Conservation (phyloP, 1,140 invertebrate species). For the Physella acuta region DNA sequence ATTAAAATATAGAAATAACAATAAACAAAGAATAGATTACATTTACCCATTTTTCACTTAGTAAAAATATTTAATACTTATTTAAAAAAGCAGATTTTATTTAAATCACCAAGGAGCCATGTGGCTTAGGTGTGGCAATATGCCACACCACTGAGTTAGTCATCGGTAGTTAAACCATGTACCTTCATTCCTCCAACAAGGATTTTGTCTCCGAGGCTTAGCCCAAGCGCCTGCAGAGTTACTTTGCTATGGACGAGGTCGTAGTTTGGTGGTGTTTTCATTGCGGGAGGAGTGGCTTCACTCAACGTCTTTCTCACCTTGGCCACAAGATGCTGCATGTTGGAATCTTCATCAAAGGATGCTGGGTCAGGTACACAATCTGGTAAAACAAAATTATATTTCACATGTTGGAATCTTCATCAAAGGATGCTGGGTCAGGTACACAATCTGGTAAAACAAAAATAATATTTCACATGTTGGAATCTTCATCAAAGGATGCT, state of each 20-base stretch:
- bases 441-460: too few species aligned
- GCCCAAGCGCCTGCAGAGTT: constrained; percentile 62
- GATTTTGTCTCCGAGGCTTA: constrained; percentile 62
- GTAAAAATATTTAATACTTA: too few species aligned
- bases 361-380: constrained; percentile 63
- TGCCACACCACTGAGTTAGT: too few species aligned
- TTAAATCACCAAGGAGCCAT: too few species aligned
- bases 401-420: constrained; percentile 60
- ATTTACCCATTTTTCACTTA: too few species aligned
- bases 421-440: constrained; percentile 58
- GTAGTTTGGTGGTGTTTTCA: constrained; percentile 51
- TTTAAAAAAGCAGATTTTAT: too few species aligned
- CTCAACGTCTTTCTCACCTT: constrained; percentile 56
- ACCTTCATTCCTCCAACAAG: constrained; percentile 59
- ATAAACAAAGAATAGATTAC: too few species aligned
- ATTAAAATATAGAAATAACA: too few species aligned
- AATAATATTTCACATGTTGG: too few species aligned
- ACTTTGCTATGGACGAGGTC: constrained; percentile 62
- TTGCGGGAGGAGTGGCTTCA: constrained; percentile 45
- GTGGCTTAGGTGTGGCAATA: too few species aligned
- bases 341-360: constrained; percentile 57
- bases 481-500: constrained; percentile 55
- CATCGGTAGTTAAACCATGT: too few species aligned
- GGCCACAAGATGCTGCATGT: constrained; percentile 52
- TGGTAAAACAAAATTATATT: constrained; percentile 44